Conservation (phyloP, 2,888 invertebrate genomes). For the Patella depressa region DNA sequence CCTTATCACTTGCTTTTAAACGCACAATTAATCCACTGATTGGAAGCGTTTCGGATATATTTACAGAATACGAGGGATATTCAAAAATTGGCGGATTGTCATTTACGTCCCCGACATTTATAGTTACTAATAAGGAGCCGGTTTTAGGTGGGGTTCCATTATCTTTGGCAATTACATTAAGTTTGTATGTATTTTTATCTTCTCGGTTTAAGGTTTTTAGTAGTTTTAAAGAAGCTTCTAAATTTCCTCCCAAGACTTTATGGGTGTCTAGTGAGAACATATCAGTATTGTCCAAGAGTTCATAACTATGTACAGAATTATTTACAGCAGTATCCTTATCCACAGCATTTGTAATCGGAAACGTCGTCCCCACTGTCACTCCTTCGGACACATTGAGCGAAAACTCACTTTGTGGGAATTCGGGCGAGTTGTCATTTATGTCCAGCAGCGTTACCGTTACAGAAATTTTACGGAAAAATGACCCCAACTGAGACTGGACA, state of each 20-base stretch:
- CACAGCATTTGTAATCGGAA: slow-evolving; percentile 74
- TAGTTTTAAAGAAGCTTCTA: slow-evolving; percentile 22
- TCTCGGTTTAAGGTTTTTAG: slow-evolving; percentile 84
- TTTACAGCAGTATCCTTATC: slow-evolving; percentile 85
- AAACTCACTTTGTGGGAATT: slow-evolving; percentile 36
- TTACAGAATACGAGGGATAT: slow-evolving; percentile 86
- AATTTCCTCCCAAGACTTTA: slow-evolving; percentile 9
- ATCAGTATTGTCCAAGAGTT: slow-evolving; percentile 26
- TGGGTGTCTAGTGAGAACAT: slow-evolving; percentile 30
- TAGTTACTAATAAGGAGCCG: slow-evolving; percentile 62
- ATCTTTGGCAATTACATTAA: slow-evolving; percentile 80
- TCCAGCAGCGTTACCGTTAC: slow-evolving; percentile 47
- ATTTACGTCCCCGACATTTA: slow-evolving; percentile 68
- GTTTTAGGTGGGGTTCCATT: slow-evolving; percentile 47
- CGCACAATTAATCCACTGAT: slow-evolving; percentile 82
- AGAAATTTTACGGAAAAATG: slow-evolving; percentile 75
- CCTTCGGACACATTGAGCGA: slow-evolving; percentile 38
- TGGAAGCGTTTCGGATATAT: slow-evolving; percentile 89
- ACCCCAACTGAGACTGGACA: slow-evolving; percentile 42
- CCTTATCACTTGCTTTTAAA: slow-evolving; percentile 89
- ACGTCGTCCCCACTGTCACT: slow-evolving; percentile 32
- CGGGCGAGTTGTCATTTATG: slow-evolving; percentile 55
- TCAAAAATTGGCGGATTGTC: slow-evolving; percentile 94
- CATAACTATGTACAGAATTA: slow-evolving; percentile 79
- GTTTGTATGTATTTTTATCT: slow-evolving; percentile 84